A percentile compares a stretch with the other conserved stretches of the same genome.
phyloP scores from a whole-genome alignment of 2,888 invertebrate species.

The Scaptomyza tumidula region DNA sequence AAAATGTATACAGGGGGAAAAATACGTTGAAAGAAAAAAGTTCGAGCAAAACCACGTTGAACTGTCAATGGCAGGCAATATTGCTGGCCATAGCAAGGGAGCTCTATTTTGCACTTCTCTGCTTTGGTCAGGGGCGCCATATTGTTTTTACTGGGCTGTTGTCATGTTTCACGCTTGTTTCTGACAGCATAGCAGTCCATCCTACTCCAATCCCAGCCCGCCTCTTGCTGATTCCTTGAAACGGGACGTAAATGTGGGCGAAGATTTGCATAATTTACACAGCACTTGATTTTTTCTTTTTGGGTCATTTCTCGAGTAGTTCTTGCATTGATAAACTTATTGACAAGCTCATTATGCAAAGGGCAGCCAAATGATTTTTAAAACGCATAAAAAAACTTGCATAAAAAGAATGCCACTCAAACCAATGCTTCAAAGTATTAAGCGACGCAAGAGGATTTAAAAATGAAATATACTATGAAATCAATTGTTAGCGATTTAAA shows the following conservation, averaged over 20 bases:
- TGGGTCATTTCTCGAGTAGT: constrained; percentile 64
- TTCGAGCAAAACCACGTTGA: constrained; percentile 68
- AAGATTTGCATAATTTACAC: constrained; percentile 77
- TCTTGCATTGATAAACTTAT: constrained; percentile 71
- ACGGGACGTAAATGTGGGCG: constrained; percentile 40
- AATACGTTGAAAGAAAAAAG: constrained; percentile 19
- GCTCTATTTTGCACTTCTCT: constrained; percentile 4
- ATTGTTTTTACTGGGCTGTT: constrained; percentile 73
- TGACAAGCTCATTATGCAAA: constrained; percentile 71
- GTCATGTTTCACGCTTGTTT: constrained; percentile 76
- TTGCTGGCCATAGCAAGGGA: constrained; percentile 44
- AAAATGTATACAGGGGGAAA: constrained; percentile 25
- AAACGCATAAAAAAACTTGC: neutral
- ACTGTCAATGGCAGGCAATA: constrained; percentile 72
- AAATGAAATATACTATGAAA: neutral
- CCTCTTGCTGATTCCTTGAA: constrained; percentile 4
- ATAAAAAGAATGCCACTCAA: constrained; percentile 1
- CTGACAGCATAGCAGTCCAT: constrained; percentile 53
- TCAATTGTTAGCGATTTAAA: neutral
- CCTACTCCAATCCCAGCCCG: constrained; percentile 1
- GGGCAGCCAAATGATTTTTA: constrained; percentile 15
- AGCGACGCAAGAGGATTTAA: neutral
- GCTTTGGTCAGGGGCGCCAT: constrained; percentile 63
- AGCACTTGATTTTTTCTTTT: constrained; percentile 67
- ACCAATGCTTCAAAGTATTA: neutral